Evolutionary conservation across 2,113 vertebrate species (phyloP).

Genomic region (Haplotaxodon microlepis): DNA sequence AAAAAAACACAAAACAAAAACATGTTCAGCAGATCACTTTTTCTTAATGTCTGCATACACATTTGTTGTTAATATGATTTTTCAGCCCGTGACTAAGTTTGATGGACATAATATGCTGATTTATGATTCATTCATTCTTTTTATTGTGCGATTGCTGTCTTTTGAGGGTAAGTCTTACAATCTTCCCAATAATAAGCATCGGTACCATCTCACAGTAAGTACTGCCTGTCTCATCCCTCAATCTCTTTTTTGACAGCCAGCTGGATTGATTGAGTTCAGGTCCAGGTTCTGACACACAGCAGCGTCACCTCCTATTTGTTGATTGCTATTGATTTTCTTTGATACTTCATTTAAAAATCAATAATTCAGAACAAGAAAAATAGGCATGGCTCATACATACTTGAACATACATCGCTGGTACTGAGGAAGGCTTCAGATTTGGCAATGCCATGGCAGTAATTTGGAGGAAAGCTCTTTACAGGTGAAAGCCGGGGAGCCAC

Average conservation of each 20-base stretch:
- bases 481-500: slow-evolving; percentile 80
- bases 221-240: background rate
- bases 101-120: background rate
- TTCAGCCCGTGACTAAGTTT: background rate
- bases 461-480: slow-evolving; percentile 97
- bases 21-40: background rate
- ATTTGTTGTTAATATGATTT: background rate
- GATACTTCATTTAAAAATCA: slow-evolving; percentile 99
- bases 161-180: background rate
- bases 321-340: slow-evolving; percentile 99
- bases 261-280: slow-evolving; percentile 79
- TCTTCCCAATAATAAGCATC: slow-evolving; percentile 14
- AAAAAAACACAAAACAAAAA: background rate
- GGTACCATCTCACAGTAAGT: slow-evolving; percentile 60
- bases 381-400: slow-evolving; percentile 89
- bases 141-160: background rate
- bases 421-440: slow-evolving; percentile 76
- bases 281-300: slow-evolving; percentile 78
- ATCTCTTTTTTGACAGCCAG: slow-evolving; percentile 76
- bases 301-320: slow-evolving; percentile 89
- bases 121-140: background rate
- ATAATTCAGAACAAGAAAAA: slow-evolving; percentile 86
- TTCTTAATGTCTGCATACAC: background rate
- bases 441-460: slow-evolving; percentile 85
- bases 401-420: slow-evolving; percentile 83